A percentile compares a stretch with the other conserved stretches of the same genome.
These are phyloP conservation scores for Hippocampus kuda DNA, from an alignment of 2,797 vertebrate species.

Conservation along the genomic window DNA sequence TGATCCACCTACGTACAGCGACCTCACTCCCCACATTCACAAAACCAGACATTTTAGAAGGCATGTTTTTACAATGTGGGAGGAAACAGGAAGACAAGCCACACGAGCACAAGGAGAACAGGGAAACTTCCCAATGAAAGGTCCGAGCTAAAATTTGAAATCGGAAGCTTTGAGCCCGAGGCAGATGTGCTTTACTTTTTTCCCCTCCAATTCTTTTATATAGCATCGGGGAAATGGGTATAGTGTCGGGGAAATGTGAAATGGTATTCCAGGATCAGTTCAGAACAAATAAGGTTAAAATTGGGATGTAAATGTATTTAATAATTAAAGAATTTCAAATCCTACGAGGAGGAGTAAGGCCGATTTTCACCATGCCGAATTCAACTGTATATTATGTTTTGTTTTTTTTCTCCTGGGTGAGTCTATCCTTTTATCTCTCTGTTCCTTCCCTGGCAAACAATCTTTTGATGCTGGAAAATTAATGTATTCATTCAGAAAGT, in stretches of 20 bases:
- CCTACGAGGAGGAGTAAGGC: not conserved
- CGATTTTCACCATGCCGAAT: not conserved
- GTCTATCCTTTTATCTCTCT: not conserved
- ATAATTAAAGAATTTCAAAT: not conserved
- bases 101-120: not conserved
- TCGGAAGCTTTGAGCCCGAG: not conserved
- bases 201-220: not conserved
- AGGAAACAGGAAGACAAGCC: not conserved
- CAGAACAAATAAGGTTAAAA: not conserved
- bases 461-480: not conserved
- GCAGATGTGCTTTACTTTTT: not conserved
- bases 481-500: not conserved
- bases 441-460: not conserved
- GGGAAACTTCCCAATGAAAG: not conserved
- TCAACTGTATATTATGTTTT: not conserved
- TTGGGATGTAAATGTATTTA: not conserved
- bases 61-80: not conserved
- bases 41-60: not conserved
- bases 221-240: too few relatives aligned
- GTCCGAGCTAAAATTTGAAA: not conserved
- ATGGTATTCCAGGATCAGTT: not conserved
- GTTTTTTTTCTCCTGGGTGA: not conserved
- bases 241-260: too few relatives aligned
- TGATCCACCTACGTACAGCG: constrained; percentile 3
- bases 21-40: not conserved